Conservation (phyloP, 1,140 invertebrate species). For the Brachionus plicatilis region DNA sequence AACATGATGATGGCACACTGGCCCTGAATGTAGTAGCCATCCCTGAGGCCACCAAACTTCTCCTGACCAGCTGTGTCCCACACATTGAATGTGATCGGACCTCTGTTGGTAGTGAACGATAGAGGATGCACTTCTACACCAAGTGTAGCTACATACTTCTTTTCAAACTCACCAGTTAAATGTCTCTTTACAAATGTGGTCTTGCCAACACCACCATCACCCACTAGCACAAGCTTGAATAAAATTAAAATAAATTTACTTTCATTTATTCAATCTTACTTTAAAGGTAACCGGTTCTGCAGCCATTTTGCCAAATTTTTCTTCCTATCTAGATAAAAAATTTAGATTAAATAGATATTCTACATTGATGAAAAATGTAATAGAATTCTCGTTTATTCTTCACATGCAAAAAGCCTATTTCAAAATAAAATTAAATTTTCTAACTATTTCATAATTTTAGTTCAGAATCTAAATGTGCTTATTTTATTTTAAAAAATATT, state of each 20-base stretch:
- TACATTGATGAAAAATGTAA: not conserved
- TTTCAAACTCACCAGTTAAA: constrained; percentile 98
- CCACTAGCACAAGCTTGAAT: constrained; percentile 83
- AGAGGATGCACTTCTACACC: constrained; percentile 98
- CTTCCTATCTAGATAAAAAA: not conserved
- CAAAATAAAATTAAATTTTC: not conserved
- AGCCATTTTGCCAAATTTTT: not conserved
- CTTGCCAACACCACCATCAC: constrained; percentile 98
- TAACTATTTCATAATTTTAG: not conserved
- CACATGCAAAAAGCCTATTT: not conserved
- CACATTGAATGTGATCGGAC: constrained; percentile 94
- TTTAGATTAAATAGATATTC: not conserved
- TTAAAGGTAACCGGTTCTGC: constrained; percentile 17
- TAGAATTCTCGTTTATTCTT: not conserved
- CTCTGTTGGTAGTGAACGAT: constrained; percentile 94
- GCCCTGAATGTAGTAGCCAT: constrained; percentile 98
- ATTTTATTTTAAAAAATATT: not conserved
- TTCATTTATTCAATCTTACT: not conserved
- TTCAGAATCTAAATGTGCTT: not conserved
- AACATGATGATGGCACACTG: constrained; percentile 99
- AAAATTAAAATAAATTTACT: not conserved
- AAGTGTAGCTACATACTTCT: constrained; percentile 97
- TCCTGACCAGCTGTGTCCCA: constrained; percentile 99
- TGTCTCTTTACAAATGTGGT: constrained; percentile 99
- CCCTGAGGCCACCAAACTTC: constrained; percentile 95